A percentile compares a stretch with the other conserved stretches of the same genome.
Evolutionary conservation across 2,888 invertebrate genomes (phyloP).

Genomic region (Teinopalpus imperialis): DNA sequence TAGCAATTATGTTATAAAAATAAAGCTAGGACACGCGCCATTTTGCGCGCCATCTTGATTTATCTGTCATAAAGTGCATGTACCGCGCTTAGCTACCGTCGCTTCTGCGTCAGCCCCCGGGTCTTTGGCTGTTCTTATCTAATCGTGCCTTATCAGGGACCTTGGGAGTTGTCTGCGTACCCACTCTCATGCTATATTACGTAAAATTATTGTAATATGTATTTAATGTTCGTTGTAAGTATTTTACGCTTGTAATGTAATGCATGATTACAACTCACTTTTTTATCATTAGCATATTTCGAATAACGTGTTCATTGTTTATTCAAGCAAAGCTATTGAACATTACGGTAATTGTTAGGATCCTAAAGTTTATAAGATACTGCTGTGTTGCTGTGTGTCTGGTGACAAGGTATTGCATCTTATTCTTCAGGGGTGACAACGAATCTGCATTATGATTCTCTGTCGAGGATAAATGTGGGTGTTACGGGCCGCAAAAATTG

Average conservation of each 20-base stretch:
- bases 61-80: slow-evolving; percentile 10
- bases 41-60: not conserved
- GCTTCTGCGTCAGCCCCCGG: slow-evolving; percentile 21
- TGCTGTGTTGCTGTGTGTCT: too few species aligned
- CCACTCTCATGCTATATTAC: slow-evolving; percentile 4
- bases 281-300: too few species aligned
- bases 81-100: slow-evolving; percentile 7
- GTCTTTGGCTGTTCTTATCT: slow-evolving; percentile 33
- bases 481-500: too few species aligned
- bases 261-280: too few species aligned
- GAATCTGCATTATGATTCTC: too few species aligned
- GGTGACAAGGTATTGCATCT: too few species aligned
- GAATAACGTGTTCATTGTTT: too few species aligned
- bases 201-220: slow-evolving; percentile 8
- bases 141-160: slow-evolving; percentile 31
- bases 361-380: too few species aligned
- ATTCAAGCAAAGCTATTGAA: too few species aligned
- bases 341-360: too few species aligned
- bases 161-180: slow-evolving; percentile 26
- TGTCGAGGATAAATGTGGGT: too few species aligned
- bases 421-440: too few species aligned
- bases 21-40: not conserved
- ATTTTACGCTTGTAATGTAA: not conserved
- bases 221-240: not conserved
- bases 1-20: not conserved